Evolutionary conservation across 2,888 invertebrate genomes (phyloP), one percentile per base, ranked within the genome.

Genomic region (Synanthedon formicaeformis): DNA sequence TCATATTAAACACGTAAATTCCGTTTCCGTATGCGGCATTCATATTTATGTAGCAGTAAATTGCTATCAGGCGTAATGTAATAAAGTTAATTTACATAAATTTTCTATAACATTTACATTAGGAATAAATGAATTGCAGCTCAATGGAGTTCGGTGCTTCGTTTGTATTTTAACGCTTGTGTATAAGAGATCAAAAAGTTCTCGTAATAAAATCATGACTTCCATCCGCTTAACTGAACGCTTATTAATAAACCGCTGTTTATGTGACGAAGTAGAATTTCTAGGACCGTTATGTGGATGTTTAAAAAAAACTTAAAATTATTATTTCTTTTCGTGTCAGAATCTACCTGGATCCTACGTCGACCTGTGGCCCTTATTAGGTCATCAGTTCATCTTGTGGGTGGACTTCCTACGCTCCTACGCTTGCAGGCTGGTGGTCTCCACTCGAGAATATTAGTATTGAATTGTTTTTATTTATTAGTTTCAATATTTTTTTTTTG

Each of bases 71-170:
- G 67, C 69, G 75, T 81, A 81, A 85, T 82, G 79, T 80, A 82
- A 83, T 85, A 84, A 78, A 74, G 67, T 69, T 69, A 73, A 86
- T 86, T 84, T 80, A 83, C 85, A 85, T 85, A 84, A 76, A 81
- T 78, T 79, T 76, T 75, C 81, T 81, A 84, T 84, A 76, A 83
- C 75, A 85, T 85, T 85, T 83, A 80, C 83, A 85, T 84, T 77
- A 75, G 66, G 76, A 78, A 79, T 76, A 77, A 81, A 83, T 79
- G 79, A 79, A 81, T 78, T 76, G 77, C 64, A 65, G 60, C 63
- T 67, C 65, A 69, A 71, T 72, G 64, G 66, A 66, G 59, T 56
- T 18, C 18, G 49, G 18, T 49, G 16, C 16, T 23, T 49, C 59
- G 59, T 58, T 61, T 56, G 51, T 52, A 56, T 45, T 55, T 55